A percentile compares a stretch with the other conserved stretches of the same genome.
These are phyloP conservation scores for Drosophila burlai DNA, from an alignment of 1,140 invertebrate species.

Conservation along the genomic window DNA sequence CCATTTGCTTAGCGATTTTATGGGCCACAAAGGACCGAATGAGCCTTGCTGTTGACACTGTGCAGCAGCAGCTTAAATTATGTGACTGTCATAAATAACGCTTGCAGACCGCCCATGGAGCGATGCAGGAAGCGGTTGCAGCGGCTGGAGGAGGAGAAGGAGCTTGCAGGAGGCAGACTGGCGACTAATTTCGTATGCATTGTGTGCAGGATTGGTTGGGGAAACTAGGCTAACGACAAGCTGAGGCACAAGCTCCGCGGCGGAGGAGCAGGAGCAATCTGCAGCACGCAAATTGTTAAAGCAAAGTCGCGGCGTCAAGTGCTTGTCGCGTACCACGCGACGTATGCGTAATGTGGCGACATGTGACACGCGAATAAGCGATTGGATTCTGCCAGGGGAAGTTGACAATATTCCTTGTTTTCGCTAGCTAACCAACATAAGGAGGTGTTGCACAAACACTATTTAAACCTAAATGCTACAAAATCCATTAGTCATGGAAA, in stretches of 20 bases:
- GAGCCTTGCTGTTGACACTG: slow-evolving; percentile 49
- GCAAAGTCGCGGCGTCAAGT: slow-evolving; percentile 41
- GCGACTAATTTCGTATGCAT: slow-evolving; percentile 67
- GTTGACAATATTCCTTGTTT: not conserved
- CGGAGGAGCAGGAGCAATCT: slow-evolving; percentile 47
- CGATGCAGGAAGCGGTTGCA: slow-evolving; percentile 17
- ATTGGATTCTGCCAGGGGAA: slow-evolving; percentile 12
- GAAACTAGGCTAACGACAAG: slow-evolving; percentile 67
- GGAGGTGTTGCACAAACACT: slow-evolving; percentile 3
- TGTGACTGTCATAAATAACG: slow-evolving; percentile 74
- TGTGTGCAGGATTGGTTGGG: slow-evolving; percentile 33
- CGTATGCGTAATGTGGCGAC: slow-evolving; percentile 61
- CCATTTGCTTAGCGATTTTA: slow-evolving; percentile 56
- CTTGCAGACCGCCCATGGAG: slow-evolving; percentile 45
- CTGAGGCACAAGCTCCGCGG: slow-evolving; percentile 12
- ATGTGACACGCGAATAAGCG: slow-evolving; percentile 43
- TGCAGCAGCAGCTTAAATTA: slow-evolving; percentile 61
- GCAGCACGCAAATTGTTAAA: slow-evolving; percentile 59
- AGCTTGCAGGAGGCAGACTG: slow-evolving; percentile 31
- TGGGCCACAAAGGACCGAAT: slow-evolving; percentile 53
- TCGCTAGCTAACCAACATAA: not conserved
- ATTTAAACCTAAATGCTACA: slow-evolving; percentile 5
- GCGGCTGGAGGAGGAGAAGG: not conserved
- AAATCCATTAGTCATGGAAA: not conserved
- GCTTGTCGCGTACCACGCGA: slow-evolving; percentile 38